Evolutionary conservation across 1,140 invertebrate species (phyloP).

Genomic region (Eriocheir sinensis): DNA sequence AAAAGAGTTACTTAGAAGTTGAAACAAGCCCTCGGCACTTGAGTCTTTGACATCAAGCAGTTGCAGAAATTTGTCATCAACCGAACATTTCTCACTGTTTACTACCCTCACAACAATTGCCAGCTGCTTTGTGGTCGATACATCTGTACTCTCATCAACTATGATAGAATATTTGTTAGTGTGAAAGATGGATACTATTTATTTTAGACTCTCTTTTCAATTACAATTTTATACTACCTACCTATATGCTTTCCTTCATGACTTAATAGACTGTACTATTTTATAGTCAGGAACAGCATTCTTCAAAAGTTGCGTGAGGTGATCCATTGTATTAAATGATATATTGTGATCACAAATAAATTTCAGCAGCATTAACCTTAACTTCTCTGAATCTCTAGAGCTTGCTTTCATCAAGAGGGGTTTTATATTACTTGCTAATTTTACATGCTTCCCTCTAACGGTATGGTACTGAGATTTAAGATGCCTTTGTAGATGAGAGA

Average conservation of each 20-base stretch:
- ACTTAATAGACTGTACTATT: not conserved
- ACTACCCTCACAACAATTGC: no score
- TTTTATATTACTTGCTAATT: no score
- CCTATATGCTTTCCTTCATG: not conserved
- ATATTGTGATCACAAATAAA: not conserved
- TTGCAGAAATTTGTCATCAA: conserved; percentile 40
- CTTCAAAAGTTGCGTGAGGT: not conserved
- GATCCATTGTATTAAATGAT: conserved; percentile 34
- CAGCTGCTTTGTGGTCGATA: no score
- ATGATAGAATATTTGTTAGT: not conserved
- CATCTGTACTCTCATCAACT: conserved; percentile 34
- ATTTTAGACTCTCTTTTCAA: not conserved
- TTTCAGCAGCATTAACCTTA: not conserved
- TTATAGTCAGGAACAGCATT: not conserved
- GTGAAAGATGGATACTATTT: not conserved
- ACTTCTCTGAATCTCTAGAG: not conserved
- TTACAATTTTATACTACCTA: not conserved
- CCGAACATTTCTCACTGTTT: not conserved
- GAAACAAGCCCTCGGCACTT: conserved; percentile 42
- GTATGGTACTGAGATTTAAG: no score
- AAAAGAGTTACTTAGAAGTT: conserved; percentile 31
- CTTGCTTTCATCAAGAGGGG: no score
- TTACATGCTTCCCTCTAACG: no score
- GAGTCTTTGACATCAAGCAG: conserved; percentile 18
- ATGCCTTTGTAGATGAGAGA: no score